Evolutionary conservation across 92 coral and sea anemone species (phyloP), one percentile per base, ranked within the genome.

Genomic region (Zoanthus sansibaricus): DNA sequence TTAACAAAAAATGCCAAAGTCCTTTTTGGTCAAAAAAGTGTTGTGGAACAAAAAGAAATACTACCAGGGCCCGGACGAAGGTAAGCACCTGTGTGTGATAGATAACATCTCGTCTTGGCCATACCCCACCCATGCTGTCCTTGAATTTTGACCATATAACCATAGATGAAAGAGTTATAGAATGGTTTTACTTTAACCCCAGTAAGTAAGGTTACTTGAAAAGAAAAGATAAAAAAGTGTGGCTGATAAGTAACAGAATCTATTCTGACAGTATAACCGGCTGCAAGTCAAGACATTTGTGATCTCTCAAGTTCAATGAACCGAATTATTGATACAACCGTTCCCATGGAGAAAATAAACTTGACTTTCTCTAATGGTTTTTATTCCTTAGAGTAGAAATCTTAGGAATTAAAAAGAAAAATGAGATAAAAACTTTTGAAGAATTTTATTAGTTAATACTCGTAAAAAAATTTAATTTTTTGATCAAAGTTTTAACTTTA

Each of bases 1-100:
- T 70, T 80, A 42, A 32, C 83, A 93, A 88, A 98, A 89, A 76
- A 97, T 97, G 99, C 99, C 99, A 80, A 95, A 92, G 82, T 97
- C 99, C 79, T 97, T 97, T 92, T 95, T 97, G 71, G 98, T 97
- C 82, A 97, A 97, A 91, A 95, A 97, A 64, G 86, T 83, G 73
- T 72, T 54, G 79, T 88, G 76, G 89, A 92, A 75, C 92, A 94
- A 77, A 96, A 94, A 12, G 54, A 32, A 77, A 30, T 74, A 74
- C 10, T 6, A 47, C 75, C 62, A 18, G 61, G 73, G 2, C 75
- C 69, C 82, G 33, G 93, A 89, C 33, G 83, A 91, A 44, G 90
- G 98, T 94, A 78, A 67, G 95, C 85, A 91, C 94, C 90, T 58
- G 95, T 80, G 45, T 46, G 75, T 79, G 80, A 83, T 78, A 71